Percentiles rank a stretch among this genome's conserved stretches.
Conservation (phyloP, 2,113 vertebrate species). For the Corythornis vintsioides region DNA sequence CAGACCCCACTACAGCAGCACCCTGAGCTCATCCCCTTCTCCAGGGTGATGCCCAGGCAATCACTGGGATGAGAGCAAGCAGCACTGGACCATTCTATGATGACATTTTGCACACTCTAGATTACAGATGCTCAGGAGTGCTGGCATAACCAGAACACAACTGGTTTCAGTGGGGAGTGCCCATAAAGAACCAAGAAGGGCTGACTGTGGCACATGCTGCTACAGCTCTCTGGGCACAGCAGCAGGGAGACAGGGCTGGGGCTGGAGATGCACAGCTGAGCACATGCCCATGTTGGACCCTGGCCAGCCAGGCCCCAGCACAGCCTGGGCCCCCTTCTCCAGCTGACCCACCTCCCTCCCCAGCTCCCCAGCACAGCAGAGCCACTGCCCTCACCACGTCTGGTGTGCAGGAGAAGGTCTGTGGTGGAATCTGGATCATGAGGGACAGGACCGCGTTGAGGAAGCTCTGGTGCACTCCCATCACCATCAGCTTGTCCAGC, state of each 20-base stretch:
- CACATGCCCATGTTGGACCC: background rate
- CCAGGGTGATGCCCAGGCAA: rapidly evolving
- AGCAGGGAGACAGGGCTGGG: background rate
- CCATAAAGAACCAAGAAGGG: rapidly evolving
- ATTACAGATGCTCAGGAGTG: background rate
- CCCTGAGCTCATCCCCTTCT: background rate
- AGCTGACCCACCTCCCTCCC: rapidly evolving
- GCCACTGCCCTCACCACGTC: background rate
- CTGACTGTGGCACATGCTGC: rapidly evolving
- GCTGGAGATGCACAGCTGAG: rapidly evolving
- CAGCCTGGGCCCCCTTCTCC: background rate
- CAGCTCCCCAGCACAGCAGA: rapidly evolving
- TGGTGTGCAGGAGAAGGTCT: background rate
- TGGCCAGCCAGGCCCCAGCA: rapidly evolving
- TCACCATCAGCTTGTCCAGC: background rate
- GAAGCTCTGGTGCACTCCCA: background rate
- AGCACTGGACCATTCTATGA: background rate
- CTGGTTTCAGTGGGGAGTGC: background rate
- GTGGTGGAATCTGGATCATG: background rate
- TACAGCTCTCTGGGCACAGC: background rate
- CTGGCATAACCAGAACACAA: rapidly evolving
- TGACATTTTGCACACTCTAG: rapidly evolving
- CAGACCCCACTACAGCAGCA: rapidly evolving
- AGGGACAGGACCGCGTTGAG: background rate
- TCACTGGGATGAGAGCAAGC: background rate